Evolutionary conservation across 2,888 invertebrate species (phyloP).

Genomic region (Macaria liturata): DNA sequence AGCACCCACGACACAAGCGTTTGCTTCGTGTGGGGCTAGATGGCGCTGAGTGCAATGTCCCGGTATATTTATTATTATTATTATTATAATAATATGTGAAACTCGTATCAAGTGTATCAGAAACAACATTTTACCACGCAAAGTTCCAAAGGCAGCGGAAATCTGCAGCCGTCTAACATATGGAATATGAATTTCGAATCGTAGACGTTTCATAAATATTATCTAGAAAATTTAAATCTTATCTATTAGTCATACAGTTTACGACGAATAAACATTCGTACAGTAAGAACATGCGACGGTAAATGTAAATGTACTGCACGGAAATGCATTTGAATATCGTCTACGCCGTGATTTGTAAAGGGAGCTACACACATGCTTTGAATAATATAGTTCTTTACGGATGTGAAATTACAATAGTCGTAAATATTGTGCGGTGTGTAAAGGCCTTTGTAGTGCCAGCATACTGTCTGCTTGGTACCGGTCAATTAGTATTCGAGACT

Average conservation of each 20-base stretch:
- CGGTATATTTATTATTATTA: no score
- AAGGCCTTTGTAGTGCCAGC: constrained; percentile 14
- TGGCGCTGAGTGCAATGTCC: no score
- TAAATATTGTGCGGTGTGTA: constrained; percentile 20
- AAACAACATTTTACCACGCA: background rate
- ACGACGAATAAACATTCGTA: constrained; percentile 38
- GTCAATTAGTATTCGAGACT: constrained; percentile 6
- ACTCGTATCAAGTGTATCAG: no score
- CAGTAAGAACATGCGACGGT: constrained; percentile 42
- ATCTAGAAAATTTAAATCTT: constrained; percentile 28
- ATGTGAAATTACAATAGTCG: constrained; percentile 26
- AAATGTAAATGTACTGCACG: constrained; percentile 53
- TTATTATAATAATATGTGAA: no score
- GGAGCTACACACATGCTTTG: constrained; percentile 40
- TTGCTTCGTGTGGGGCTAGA: no score
- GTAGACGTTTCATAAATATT: constrained; percentile 27
- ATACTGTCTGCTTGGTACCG: constrained; percentile 6
- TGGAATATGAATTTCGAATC: constrained; percentile 18
- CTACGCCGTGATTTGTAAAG: constrained; percentile 44
- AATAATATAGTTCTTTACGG: constrained; percentile 30
- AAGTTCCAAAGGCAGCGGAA: background rate
- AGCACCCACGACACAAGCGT: no score
- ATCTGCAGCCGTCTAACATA: constrained; percentile 6
- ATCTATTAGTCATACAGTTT: constrained; percentile 38
- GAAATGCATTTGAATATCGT: constrained; percentile 53